phyloP scores from a whole-genome alignment of 1,140 invertebrate species.

The Drosophila suzukii region DNA sequence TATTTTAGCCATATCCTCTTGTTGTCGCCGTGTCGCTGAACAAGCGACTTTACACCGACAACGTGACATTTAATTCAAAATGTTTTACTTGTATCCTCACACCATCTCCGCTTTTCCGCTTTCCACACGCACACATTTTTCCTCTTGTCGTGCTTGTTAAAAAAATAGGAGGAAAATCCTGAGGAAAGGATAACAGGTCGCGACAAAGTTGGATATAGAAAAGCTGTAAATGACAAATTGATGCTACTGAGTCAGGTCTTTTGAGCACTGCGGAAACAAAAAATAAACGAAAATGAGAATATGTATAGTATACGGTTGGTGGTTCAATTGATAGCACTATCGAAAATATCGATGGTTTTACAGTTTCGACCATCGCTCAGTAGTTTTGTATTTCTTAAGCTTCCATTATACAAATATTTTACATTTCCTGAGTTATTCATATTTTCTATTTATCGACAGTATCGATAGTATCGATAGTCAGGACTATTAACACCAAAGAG shows the following conservation, averaged over 20 bases:
- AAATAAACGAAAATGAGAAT: background rate
- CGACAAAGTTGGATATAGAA: constrained; percentile 4
- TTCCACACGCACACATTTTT: constrained; percentile 9
- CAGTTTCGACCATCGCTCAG: too few species aligned
- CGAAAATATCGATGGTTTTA: too few species aligned
- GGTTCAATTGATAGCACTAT: too few species aligned
- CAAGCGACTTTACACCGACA: constrained; percentile 68
- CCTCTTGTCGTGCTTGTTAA: constrained; percentile 15
- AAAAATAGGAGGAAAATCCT: constrained; percentile 3
- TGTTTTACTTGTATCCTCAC: constrained; percentile 39
- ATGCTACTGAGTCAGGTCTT: background rate
- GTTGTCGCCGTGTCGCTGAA: constrained; percentile 57
- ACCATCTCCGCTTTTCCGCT: background rate
- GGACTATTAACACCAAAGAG: background rate
- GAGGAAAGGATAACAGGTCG: constrained; percentile 13
- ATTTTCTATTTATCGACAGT: too few species aligned
- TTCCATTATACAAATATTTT: too few species aligned
- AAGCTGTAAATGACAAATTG: constrained; percentile 10
- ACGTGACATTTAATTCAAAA: constrained; percentile 76
- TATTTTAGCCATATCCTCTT: constrained; percentile 45
- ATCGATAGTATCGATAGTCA: too few species aligned
- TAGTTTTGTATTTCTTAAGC: too few species aligned
- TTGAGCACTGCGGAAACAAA: background rate
- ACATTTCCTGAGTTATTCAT: too few species aligned
- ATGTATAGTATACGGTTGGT: too few species aligned